Evolutionary conservation across 1,140 invertebrate species (phyloP).

Genomic region (Neuroterus valhalla): DNA sequence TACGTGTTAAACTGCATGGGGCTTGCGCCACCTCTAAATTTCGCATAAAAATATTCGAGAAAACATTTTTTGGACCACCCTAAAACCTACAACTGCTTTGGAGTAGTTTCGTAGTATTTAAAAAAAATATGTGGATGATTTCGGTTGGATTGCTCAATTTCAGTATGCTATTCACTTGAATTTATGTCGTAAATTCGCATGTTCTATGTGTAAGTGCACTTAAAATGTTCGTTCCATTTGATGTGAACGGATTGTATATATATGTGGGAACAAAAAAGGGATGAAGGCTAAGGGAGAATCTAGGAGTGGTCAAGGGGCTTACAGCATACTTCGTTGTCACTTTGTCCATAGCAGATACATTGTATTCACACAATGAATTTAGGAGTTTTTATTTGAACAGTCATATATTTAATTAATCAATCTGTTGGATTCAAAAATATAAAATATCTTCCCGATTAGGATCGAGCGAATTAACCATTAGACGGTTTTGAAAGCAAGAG

Average conservation of each 20-base stretch:
- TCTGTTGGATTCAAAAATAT: no score
- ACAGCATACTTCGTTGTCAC: neutral
- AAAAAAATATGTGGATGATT: neutral
- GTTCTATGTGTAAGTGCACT: slow-evolving; percentile 1
- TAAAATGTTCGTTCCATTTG: slow-evolving; percentile 19
- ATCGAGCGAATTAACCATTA: no score
- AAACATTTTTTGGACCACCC: no score
- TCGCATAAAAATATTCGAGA: no score
- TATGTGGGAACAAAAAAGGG: neutral
- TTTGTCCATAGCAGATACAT: no score
- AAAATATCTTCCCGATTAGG: no score
- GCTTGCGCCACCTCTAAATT: no score
- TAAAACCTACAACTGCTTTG: neutral
- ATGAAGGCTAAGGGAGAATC: slow-evolving; percentile 17
- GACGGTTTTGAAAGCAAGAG: no score
- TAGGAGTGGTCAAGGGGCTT: slow-evolving; percentile 10
- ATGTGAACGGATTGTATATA: slow-evolving; percentile 11
- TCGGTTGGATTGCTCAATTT: slow-evolving; percentile 2
- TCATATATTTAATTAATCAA: no score
- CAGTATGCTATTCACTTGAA: slow-evolving; percentile 11
- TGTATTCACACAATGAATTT: no score
- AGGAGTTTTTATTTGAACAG: no score
- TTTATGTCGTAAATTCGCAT: slow-evolving; percentile 3
- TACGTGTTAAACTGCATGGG: no score
- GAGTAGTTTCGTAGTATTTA: neutral